Base-by-base conservation (phyloP, 2,797 vertebrate genomes). In the Enoplosus armatus region DNA sequence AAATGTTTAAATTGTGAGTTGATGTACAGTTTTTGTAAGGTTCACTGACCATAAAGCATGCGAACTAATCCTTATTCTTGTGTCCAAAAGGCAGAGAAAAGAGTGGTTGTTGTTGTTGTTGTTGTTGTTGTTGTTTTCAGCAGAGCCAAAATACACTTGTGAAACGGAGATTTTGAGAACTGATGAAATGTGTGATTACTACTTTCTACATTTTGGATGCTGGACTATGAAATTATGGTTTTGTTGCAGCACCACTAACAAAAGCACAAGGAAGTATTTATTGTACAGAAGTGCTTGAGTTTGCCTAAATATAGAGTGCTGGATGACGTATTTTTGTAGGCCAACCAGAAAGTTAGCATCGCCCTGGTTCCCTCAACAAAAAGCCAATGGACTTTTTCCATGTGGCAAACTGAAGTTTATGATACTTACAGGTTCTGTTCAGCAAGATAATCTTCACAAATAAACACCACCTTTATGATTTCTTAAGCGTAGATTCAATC, bases 141-240 rank as follows among this genome's bases (percentile, higher is more conserved):
- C 14, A 8, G 20, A 9, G 31, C 9, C 10, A 50, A 76, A 82
- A 51, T 15, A 72, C 24, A 29, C 24, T 24, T 15, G 20, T 37
- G 24, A 66, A 62, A 62, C 50, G 22, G 51, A 62, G 64, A 61
- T 45, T 74, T 53, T 20, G 20, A 78, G 50, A n/a, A n/a, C 5
- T 66, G 83, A 67, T 43, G 65, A 83, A 80, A 83, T 67, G 33
- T 83, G 71, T 1, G 20, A 60, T 51, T 27, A 24, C 37, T 64
- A 41, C 37, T 29, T 45, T 85, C 68, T 66, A 41, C 47, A 37
- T 51, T 63, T 73, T 65, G 84, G 68, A 74, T 65, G 48, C 45
- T 29, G 54, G 24, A 62, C 58, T 67, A 27, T 72, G 39, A 64
- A 63, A 79, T 79, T 64, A 62, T 68, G 79, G 69, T 83, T 87